Conservation (phyloP, 2,113 vertebrate species). For the Ameiurus melas region DNA sequence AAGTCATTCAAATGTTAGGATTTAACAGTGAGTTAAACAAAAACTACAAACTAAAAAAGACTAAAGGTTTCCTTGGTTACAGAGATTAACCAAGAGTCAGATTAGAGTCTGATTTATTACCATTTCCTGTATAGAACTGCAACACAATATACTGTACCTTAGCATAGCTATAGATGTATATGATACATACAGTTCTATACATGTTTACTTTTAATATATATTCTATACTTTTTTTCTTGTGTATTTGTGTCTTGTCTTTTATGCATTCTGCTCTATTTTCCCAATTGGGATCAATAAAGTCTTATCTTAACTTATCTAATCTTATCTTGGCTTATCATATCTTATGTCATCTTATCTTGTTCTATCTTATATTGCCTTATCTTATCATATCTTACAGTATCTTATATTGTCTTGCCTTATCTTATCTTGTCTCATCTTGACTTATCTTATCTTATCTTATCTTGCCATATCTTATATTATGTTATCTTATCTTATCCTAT, state of each 20-base stretch:
- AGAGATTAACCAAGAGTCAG: not conserved
- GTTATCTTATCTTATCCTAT: too few relatives aligned
- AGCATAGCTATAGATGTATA: not conserved
- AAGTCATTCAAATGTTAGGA: not conserved
- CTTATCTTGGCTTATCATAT: too few relatives aligned
- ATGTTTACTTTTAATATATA: not conserved
- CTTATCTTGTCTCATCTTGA: too few relatives aligned
- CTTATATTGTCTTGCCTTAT: too few relatives aligned
- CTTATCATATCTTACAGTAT: too few relatives aligned
- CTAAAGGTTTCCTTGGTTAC: not conserved
- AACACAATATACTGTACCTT: not conserved
- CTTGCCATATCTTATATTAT: too few relatives aligned
- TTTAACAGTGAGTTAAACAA: not conserved
- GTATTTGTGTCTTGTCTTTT: not conserved
- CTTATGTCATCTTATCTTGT: too few relatives aligned
- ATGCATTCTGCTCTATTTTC: not conserved
- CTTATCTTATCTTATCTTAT: too few relatives aligned
- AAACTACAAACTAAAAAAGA: not conserved
- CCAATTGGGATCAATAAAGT: too few relatives aligned
- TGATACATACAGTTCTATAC: not conserved
- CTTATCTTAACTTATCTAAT: too few relatives aligned
- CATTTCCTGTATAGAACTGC: not conserved
- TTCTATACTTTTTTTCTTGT: not conserved
- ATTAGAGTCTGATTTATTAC: not conserved
- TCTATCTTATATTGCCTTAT: too few relatives aligned